Conservation (phyloP, 2,888 invertebrate species). For the Desoria tigrina region DNA sequence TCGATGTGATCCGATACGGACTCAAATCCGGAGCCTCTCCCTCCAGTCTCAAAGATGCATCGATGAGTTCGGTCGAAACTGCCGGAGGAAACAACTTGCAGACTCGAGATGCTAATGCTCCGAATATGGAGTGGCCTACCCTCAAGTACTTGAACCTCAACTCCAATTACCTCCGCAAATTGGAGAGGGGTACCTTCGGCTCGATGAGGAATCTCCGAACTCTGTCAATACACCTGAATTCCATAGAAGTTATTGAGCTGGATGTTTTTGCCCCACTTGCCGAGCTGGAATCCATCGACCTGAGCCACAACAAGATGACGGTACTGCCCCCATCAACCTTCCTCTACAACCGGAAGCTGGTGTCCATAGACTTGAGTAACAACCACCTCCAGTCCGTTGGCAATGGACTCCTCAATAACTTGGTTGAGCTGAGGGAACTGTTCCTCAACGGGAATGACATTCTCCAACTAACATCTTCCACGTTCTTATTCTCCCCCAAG, state of each 20-base stretch:
- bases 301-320: conserved; percentile 84
- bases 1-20: conserved; percentile 38
- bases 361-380: conserved; percentile 81
- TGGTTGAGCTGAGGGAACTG: conserved; percentile 77
- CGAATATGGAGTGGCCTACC: conserved; percentile 56
- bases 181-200: conserved; percentile 75
- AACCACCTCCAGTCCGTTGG: conserved; percentile 85
- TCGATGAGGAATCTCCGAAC: conserved; percentile 77
- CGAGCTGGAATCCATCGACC: conserved; percentile 77
- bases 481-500: conserved; percentile 72
- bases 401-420: conserved; percentile 73
- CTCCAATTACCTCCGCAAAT: conserved; percentile 77
- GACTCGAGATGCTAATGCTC: no score
- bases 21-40: neutral
- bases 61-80: no score
- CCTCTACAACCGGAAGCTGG: conserved; percentile 71
- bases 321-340: conserved; percentile 74
- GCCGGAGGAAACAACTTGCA: no score
- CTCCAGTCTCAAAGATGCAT: no score
- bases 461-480: conserved; percentile 75
- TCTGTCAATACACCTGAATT: conserved; percentile 80
- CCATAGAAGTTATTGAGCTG: conserved; percentile 73
- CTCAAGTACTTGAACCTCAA: conserved; percentile 79
- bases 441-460: conserved; percentile 88
- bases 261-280: conserved; percentile 74